Base-by-base conservation (phyloP, 1,140 invertebrate species). In the Lordiphosa clarofinis region DNA sequence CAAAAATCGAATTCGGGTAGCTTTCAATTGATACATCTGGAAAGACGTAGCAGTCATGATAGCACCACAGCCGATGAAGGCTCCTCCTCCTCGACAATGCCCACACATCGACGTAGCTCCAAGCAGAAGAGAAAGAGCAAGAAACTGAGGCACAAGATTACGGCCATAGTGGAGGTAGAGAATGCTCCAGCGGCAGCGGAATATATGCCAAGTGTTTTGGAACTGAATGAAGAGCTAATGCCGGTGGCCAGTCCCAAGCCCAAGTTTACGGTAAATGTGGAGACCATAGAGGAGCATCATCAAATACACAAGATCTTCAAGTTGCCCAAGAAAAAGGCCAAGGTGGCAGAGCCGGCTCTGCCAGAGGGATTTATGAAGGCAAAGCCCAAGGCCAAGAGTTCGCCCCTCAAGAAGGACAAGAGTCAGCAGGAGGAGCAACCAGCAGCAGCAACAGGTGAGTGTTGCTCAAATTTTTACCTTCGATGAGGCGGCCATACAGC, bases 261-360 rank as follows among this genome's bases (percentile, higher is more conserved):
- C 0, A 89, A 73, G 50, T 87, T 88, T 33, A 86, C 82, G 4
- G 70, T 65, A 0, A 87, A 76, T 36, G 79, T 89, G 33, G 87
- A 88, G 43, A 60, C 69, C 1, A 68, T 89, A 24, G 86, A 89
- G 55, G 87, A 88, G 55, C 78, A 87, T 46, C 76, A 87, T 42
- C 70, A 87, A 53, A 76, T 89, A 52, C 56, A 87, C 43, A 87
- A 79, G 46, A 60, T 89, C 0, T 76, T 89, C 15, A 88, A 89
- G 52, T 7, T 89, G 37, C 88, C 88, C 44, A 89, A 89, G 55
- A 89, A 88, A 64, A 89, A 47, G 28, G 31, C 37, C 4, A 4
- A 24, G 0, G 39, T 4, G 31, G n/a, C n/a, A n/a, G 11, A 69
- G 15, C 13, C 53, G 0, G 38, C 50, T 3, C 50, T 87, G 35